phyloP scores from a whole-genome alignment of 2,113 vertebrate species.

The Melanocharis versteri region DNA sequence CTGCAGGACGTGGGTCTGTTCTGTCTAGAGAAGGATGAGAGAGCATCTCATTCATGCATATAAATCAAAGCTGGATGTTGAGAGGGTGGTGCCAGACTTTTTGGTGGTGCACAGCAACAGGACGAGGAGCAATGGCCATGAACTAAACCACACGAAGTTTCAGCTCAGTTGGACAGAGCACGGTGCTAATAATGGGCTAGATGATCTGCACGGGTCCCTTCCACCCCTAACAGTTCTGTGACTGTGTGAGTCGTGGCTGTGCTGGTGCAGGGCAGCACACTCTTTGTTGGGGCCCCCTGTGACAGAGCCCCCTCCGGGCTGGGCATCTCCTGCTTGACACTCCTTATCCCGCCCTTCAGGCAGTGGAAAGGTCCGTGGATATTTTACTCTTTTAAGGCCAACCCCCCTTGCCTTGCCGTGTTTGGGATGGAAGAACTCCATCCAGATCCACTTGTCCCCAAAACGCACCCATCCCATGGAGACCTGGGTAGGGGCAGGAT shows the following conservation, averaged over 20 bases:
- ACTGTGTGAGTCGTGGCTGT: background rate
- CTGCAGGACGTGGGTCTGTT: background rate
- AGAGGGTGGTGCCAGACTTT: too few species aligned
- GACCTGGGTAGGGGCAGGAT: background rate
- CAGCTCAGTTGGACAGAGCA: background rate
- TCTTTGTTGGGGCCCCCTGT: background rate
- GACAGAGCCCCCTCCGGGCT: accelerated
- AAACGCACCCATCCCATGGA: accelerated
- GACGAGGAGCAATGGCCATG: background rate
- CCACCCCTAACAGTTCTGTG: background rate
- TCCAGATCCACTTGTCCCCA: background rate
- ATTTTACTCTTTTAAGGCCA: background rate
- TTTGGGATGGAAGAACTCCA: background rate
- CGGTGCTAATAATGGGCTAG: too few species aligned
- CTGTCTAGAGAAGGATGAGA: background rate
- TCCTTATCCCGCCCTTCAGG: background rate
- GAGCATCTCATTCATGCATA: background rate
- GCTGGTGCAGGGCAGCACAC: too few species aligned
- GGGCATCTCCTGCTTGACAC: too few species aligned
- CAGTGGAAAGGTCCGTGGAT: background rate
- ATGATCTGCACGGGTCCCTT: background rate
- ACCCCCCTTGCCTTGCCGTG: accelerated
- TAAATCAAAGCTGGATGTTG: background rate
- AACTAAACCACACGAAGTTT: background rate
- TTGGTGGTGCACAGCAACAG: too few species aligned